A percentile compares a stretch with the other conserved stretches of the same genome.
phyloP scores from a whole-genome alignment of 2,888 invertebrate genomes.

The Papilio protenor region DNA sequence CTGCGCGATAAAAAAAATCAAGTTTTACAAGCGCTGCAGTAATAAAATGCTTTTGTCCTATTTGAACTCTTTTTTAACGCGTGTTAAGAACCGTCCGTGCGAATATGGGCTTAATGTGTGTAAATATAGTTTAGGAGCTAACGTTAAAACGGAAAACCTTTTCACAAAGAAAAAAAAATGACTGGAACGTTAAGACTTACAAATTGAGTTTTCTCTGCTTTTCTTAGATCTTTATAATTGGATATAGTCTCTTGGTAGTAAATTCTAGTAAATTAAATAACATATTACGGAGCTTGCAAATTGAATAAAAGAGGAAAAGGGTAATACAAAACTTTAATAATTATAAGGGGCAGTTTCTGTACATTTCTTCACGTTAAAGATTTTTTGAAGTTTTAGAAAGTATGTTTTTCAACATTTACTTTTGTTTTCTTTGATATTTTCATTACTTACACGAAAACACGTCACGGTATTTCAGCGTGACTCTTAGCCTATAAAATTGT shows the following conservation, averaged over 20 bases:
- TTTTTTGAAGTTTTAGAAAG: not conserved
- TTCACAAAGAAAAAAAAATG: not conserved
- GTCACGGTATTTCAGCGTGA: conserved; percentile 12
- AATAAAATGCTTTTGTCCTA: too few relatives aligned
- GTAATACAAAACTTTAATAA: not conserved
- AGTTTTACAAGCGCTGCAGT: too few relatives aligned
- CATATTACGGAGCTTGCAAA: not conserved
- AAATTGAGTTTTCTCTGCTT: not conserved
- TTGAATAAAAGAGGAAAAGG: not conserved
- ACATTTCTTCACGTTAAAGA: not conserved
- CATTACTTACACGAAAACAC: not conserved
- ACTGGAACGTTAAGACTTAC: not conserved
- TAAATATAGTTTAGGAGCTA: not conserved
- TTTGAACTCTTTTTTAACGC: too few relatives aligned
- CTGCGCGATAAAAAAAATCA: too few relatives aligned
- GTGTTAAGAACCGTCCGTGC: too few relatives aligned
- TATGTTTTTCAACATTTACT: not conserved
- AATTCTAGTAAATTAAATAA: not conserved
- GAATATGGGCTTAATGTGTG: not conserved
- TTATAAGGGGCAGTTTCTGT: not conserved
- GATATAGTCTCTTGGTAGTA: not conserved
- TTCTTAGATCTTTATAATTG: not conserved
- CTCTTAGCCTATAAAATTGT: conserved; percentile 16
- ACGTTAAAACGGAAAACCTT: not conserved
- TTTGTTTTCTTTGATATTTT: not conserved